phyloP scores from a whole-genome alignment of 2,888 invertebrate species.

The Stictocephala bisonia region DNA sequence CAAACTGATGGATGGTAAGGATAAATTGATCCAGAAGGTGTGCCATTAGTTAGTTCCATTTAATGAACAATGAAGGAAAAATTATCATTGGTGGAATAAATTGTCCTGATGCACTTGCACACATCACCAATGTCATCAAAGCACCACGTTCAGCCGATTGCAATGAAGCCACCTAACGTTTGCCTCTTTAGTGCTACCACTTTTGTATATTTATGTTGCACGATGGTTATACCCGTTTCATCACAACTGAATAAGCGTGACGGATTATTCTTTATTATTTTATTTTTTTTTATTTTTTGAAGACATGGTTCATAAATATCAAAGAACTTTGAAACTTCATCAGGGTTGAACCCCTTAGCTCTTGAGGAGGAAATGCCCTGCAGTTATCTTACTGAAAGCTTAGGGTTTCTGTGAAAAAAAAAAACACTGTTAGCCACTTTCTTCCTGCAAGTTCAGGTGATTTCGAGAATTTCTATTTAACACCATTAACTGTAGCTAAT shows the following conservation, averaged over 20 bases:
- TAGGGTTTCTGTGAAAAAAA: constrained; percentile 47
- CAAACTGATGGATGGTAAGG: constrained; percentile 59
- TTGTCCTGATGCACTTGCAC: constrained; percentile 60
- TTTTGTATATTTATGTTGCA: constrained; percentile 59
- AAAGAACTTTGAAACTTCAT: constrained; percentile 40
- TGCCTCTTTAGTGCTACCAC: constrained; percentile 60
- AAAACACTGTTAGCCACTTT: constrained; percentile 33
- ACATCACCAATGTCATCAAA: constrained; percentile 59
- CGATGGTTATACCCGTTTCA: constrained; percentile 63
- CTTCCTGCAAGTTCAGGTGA: too few relatives aligned
- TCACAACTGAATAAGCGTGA: constrained; percentile 61
- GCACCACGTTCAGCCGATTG: constrained; percentile 62
- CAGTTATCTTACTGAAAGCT: constrained; percentile 45
- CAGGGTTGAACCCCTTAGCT: too few relatives aligned
- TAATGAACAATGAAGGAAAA: too few relatives aligned
- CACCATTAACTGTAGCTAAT: too few relatives aligned
- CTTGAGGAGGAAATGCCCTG: constrained; percentile 47
- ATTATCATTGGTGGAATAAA: constrained; percentile 62
- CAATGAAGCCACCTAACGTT: constrained; percentile 61
- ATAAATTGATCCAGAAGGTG: constrained; percentile 59
- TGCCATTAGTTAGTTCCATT: constrained; percentile 60
- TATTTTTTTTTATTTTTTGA: constrained; percentile 18
- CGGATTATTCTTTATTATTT: too few relatives aligned
- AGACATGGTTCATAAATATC: constrained; percentile 26
- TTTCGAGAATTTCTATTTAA: too few relatives aligned